Percentiles rank a stretch among this genome's conserved stretches.
phyloP scores from a whole-genome alignment of 2,113 vertebrate species.

The Saccopteryx leptura region DNA sequence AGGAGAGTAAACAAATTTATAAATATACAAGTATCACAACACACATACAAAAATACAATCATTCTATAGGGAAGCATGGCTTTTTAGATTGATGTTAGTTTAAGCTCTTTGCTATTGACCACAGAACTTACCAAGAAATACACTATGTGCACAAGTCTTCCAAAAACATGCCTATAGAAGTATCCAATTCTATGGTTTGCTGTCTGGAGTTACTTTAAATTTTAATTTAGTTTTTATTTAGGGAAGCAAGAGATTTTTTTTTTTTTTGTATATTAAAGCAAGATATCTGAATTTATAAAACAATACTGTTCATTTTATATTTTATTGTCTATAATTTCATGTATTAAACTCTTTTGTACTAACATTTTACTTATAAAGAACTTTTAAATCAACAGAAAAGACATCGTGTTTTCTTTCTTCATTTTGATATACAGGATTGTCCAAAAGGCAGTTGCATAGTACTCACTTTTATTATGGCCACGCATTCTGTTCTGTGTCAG shows the following conservation, averaged over 20 bases:
- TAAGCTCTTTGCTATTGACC: not conserved
- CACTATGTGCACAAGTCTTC: not conserved
- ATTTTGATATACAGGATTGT: not conserved
- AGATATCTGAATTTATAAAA: not conserved
- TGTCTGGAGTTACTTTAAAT: not conserved
- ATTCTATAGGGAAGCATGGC: not conserved
- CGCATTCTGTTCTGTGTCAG: not conserved
- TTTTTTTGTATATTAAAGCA: not conserved
- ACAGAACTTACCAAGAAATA: not conserved
- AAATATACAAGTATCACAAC: conserved; percentile 4
- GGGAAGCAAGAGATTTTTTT: not conserved
- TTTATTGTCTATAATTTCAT: not conserved
- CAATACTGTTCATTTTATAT: not conserved
- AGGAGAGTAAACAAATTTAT: not conserved
- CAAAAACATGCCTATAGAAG: not conserved
- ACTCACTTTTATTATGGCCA: not conserved
- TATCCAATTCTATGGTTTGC: not conserved
- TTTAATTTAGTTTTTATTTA: conserved; percentile 11
- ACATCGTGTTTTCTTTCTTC: not conserved
- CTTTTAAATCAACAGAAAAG: not conserved
- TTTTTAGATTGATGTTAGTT: not conserved
- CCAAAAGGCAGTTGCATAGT: not conserved
- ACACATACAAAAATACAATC: not conserved
- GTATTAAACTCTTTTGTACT: not conserved
- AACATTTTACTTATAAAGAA: not conserved